phyloP scores from a whole-genome alignment of 2,888 invertebrate genomes.

The Pocota personata region DNA sequence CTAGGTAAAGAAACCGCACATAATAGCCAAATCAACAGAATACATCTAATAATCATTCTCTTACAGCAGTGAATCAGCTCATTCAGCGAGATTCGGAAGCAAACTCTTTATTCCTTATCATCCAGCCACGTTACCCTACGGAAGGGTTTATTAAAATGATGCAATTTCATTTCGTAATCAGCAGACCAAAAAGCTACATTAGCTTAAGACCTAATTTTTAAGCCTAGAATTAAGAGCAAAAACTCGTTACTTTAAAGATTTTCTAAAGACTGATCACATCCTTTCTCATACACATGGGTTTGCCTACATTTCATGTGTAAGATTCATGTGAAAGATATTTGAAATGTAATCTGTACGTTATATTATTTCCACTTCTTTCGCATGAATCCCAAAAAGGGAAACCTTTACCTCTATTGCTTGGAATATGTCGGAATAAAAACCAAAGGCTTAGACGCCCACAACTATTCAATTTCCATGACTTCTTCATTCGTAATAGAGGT shows the following conservation, averaged over 20 bases:
- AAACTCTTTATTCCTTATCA: conserved; percentile 81
- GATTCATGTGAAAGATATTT: conserved; percentile 46
- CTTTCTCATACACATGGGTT: neutral
- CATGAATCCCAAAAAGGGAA: conserved; percentile 28
- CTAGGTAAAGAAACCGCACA: conserved; percentile 75
- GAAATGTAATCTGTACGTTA: neutral
- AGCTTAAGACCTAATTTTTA: conserved; percentile 41
- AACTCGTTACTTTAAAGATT: conserved; percentile 6
- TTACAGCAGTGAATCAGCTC: conserved; percentile 81
- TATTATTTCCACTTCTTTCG: conserved; percentile 44
- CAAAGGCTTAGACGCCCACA: neutral
- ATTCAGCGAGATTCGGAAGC: conserved; percentile 81
- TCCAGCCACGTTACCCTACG: conserved; percentile 81
- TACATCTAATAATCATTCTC: neutral
- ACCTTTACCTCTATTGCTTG: neutral
- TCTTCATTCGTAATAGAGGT: neutral
- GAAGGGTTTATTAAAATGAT: conserved; percentile 79
- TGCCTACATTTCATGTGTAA: neutral
- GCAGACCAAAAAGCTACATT: conserved; percentile 63
- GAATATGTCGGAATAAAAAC: neutral
- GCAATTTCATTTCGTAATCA: neutral
- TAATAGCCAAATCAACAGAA: too few species aligned
- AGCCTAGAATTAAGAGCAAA: neutral
- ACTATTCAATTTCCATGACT: neutral
- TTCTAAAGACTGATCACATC: conserved; percentile 62